These are phyloP conservation scores for Uropetala carovei DNA, from an alignment of 2,888 invertebrate genomes.

Conservation along the genomic window DNA sequence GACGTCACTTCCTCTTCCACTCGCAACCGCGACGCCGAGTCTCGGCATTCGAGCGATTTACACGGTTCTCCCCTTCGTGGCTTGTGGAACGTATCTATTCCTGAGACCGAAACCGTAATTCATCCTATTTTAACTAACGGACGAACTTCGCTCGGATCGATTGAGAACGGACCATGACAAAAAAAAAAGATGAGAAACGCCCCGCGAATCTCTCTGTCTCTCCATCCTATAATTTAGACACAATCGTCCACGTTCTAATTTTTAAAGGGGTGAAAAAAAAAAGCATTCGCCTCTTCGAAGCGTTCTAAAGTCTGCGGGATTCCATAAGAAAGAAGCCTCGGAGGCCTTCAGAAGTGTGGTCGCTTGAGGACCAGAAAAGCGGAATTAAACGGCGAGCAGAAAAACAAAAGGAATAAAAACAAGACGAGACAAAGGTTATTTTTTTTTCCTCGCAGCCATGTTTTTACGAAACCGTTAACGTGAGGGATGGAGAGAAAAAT, in stretches of 20 bases:
- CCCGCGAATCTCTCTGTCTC: background rate
- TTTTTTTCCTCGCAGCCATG: background rate
- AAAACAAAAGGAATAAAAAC: no score
- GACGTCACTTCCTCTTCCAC: no score
- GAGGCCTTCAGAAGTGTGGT: background rate
- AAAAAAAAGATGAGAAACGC: background rate
- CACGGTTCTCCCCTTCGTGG: background rate
- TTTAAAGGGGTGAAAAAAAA: background rate
- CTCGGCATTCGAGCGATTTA: background rate
- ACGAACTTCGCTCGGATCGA: background rate
- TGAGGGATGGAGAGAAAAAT: background rate
- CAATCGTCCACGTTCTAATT: slow-evolving; percentile 8
- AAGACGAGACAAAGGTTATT: background rate
- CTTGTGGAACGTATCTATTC: background rate
- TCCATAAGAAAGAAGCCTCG: background rate
- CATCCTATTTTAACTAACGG: background rate
- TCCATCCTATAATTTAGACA: slow-evolving; percentile 17
- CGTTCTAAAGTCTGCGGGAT: background rate
- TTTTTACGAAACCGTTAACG: background rate
- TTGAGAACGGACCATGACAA: background rate
- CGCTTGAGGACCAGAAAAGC: background rate
- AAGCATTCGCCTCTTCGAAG: background rate
- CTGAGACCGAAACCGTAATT: background rate
- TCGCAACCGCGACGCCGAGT: background rate
- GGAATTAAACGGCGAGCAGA: no score